phyloP scores from a whole-genome alignment of 2,888 invertebrate species.

The Mythimna loreyi region DNA sequence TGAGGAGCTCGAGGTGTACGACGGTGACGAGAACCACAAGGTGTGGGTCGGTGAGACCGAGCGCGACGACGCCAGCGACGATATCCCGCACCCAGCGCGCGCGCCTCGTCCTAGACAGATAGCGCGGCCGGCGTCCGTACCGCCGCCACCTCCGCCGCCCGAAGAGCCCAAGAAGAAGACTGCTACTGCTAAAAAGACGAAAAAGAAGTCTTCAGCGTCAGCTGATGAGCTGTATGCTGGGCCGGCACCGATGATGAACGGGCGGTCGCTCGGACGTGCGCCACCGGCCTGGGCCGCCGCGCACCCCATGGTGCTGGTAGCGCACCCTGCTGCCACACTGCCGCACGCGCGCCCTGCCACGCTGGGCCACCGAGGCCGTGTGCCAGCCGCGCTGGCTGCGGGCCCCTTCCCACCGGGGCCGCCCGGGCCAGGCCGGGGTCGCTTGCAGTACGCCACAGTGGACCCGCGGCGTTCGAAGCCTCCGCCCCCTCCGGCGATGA shows the following conservation, averaged over 20 bases:
- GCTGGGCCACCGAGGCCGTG: slow-evolving; percentile 90
- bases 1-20: slow-evolving; percentile 96
- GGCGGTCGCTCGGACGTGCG: slow-evolving; percentile 85
- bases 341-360: slow-evolving; percentile 88
- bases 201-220: slow-evolving; percentile 90
- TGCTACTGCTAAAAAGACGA: slow-evolving; percentile 88
- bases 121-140: slow-evolving; percentile 94
- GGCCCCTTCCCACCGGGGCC: slow-evolving; percentile 84
- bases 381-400: slow-evolving; percentile 90
- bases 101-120: slow-evolving; percentile 95
- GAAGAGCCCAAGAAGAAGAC: slow-evolving; percentile 92
- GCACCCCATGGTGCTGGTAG: slow-evolving; percentile 88
- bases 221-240: slow-evolving; percentile 91
- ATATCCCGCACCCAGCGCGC: slow-evolving; percentile 91
- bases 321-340: slow-evolving; percentile 85
- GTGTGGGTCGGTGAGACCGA: slow-evolving; percentile 97
- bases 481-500: slow-evolving; percentile 91
- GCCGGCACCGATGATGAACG: slow-evolving; percentile 85
- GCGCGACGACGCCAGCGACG: slow-evolving; percentile 94
- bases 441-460: slow-evolving; percentile 91
- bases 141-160: slow-evolving; percentile 95
- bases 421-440: slow-evolving; percentile 80
- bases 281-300: slow-evolving; percentile 85
- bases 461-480: slow-evolving; percentile 92
- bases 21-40: slow-evolving; percentile 98